These are phyloP conservation scores for Drymonia ruficornis DNA, from an alignment of 2,888 invertebrate species.

Conservation along the genomic window DNA sequence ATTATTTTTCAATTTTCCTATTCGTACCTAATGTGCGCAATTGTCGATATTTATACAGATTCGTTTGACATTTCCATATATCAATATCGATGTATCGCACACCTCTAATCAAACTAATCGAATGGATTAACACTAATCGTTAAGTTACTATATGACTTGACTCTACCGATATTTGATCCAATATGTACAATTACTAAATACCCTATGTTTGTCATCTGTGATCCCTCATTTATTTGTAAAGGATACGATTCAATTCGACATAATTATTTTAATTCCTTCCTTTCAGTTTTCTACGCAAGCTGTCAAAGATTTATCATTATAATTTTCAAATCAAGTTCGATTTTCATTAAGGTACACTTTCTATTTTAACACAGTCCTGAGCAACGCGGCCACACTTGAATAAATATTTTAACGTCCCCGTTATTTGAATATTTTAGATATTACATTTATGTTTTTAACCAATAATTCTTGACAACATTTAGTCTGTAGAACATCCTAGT, in stretches of 20 bases:
- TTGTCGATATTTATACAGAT: conserved; percentile 27
- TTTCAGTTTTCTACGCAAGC: conserved; percentile 20
- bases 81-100: conserved; percentile 25
- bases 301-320: conserved; percentile 13
- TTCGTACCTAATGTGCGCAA: conserved; percentile 25
- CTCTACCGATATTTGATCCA: conserved; percentile 68
- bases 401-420: background rate
- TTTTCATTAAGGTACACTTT: background rate
- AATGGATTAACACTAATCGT: conserved; percentile 37
- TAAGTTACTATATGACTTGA: conserved; percentile 49
- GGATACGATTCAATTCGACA: conserved; percentile 51
- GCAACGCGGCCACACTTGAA: background rate
- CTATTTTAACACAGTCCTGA: background rate
- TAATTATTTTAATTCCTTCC: conserved; percentile 18
- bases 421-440: background rate
- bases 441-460: conserved; percentile 68
- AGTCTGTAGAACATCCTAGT: conserved; percentile 68
- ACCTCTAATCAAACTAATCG: conserved; percentile 31
- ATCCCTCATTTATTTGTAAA: conserved; percentile 74
- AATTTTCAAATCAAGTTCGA: background rate
- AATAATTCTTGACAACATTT: conserved; percentile 73
- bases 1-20: conserved; percentile 23
- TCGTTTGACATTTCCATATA: conserved; percentile 27
- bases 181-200: conserved; percentile 71
- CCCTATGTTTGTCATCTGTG: conserved; percentile 63